Percentiles rank a stretch among this genome's conserved stretches.
Conservation (phyloP, 2,888 invertebrate species). For the Portevinia maculata region DNA sequence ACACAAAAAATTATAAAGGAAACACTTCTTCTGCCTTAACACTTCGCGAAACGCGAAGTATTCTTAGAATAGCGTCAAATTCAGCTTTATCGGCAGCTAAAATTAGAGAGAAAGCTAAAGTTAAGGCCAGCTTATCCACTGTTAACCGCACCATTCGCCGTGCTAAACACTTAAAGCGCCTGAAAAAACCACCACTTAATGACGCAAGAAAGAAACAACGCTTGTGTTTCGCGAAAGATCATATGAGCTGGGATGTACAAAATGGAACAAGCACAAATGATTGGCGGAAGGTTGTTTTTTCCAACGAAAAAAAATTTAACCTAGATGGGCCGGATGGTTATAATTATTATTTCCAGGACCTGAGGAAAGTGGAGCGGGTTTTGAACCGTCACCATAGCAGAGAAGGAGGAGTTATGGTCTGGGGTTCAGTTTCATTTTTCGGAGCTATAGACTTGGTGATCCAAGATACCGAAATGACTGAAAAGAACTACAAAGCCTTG, state of each 20-base stretch:
- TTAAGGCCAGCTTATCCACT: background rate
- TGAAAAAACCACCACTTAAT: background rate
- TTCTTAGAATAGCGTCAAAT: background rate
- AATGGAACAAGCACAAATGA: too few species aligned
- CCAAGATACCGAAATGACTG: too few species aligned
- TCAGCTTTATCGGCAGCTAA: background rate
- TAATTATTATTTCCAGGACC: slow-evolving; percentile 9
- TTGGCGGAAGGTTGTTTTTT: too few species aligned
- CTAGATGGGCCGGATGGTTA: slow-evolving; percentile 15
- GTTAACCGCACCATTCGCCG: background rate
- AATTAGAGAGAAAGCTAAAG: background rate
- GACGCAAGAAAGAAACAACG: background rate
- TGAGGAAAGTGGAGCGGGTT: slow-evolving; percentile 1
- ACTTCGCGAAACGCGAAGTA: background rate
- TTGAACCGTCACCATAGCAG: background rate
- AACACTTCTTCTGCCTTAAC: too few species aligned
- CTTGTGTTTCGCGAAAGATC: background rate
- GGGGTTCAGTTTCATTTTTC: background rate
- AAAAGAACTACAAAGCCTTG: slow-evolving; percentile 24
- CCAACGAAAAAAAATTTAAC: slow-evolving; percentile 7
- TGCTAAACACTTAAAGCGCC: background rate
- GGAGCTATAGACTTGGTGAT: background rate
- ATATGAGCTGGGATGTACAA: background rate
- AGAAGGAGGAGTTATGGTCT: background rate
- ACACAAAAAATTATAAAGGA: background rate